Base-by-base conservation (phyloP, 2,888 invertebrate genomes). In the Saturnia japonica region DNA sequence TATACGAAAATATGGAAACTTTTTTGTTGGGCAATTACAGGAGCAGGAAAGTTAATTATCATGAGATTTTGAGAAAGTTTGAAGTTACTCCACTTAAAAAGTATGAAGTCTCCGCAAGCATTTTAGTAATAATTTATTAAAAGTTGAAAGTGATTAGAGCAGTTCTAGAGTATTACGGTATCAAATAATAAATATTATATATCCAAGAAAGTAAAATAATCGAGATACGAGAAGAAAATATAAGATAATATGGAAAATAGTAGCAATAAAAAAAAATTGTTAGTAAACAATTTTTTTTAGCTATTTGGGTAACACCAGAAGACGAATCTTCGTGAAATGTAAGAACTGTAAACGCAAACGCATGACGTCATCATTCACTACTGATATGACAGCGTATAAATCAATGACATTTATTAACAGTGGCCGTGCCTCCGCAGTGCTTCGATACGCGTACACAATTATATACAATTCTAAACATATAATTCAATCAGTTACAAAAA, bases 311-410 rank as follows among this genome's bases (percentile, higher is more conserved):
- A 28, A 60, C 14, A 7, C 19, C 14, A 28, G 57, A 2, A 28
- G 57, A 60, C 57, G 57, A 22, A 25, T 60, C 28, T 28, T 60
- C 57, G 28, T 19, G 28, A 60, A 28, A 28, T 25, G 25, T 28
- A 60, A 60, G 54, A 54, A 54, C 54, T 54, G 54, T 54, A 14
- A 60, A 60, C 28, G 28, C 28, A 60, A 60, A 60, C 57, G 28
- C 28, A 25, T 67, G 22, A 43, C 43, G 43, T 43, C 40, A 67
- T 25, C 43, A 67, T 43, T 1, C 11, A 25, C 25, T 45, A 43
- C 14, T 22, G 43, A 42, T 43, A 43, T 25, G 66, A 42, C n/a
- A 28, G 42, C n/a, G n/a, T 67, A 45, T 43, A 22, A 66, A 22
- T 54, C 22, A 54, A 54, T 54, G 54, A 54, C 54, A 54, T 54